A percentile compares a stretch with the other conserved stretches of the same genome.
phyloP scores from a whole-genome alignment of 1,140 invertebrate genomes.

The Pseudomyrmex gracilis region DNA sequence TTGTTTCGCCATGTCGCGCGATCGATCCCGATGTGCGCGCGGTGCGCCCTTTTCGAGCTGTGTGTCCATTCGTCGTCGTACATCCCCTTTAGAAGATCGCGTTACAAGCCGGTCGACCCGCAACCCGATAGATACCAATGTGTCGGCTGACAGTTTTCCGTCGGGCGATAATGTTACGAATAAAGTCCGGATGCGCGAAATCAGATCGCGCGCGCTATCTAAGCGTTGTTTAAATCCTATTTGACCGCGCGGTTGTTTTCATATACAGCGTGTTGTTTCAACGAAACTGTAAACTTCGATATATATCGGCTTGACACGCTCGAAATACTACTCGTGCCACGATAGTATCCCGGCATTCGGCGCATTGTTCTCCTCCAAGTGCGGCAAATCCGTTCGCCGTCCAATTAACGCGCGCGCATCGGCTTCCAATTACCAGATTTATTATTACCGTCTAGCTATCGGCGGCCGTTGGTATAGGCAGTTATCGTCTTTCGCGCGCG shows the following conservation, averaged over 20 bases:
- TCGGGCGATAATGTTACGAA: conserved; percentile 60
- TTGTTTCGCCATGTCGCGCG: conserved; percentile 27
- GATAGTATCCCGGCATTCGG: not conserved
- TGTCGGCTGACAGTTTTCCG: conserved; percentile 58
- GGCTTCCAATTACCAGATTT: conserved; percentile 49
- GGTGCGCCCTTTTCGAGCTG: conserved; percentile 41
- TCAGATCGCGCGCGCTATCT: conserved; percentile 37
- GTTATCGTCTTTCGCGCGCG: conserved; percentile 22
- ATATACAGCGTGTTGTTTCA: conserved; percentile 21
- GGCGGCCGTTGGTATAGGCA: not conserved
- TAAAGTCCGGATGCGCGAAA: conserved; percentile 50
- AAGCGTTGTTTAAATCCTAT: conserved; percentile 47
- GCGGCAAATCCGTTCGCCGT: not conserved
- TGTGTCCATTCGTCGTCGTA: conserved; percentile 55
- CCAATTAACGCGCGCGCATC: conserved; percentile 22
- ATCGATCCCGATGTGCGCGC: conserved; percentile 35
- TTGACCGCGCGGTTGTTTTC: conserved; percentile 15
- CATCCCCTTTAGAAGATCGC: conserved; percentile 66
- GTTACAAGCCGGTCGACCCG: conserved; percentile 53
- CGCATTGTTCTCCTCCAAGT: not conserved
- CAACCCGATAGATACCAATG: conserved; percentile 55
- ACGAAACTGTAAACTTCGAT: conserved; percentile 11
- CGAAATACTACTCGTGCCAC: not conserved
- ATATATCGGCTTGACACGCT: not conserved
- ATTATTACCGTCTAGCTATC: conserved; percentile 24